A percentile compares a stretch with the other conserved stretches of the same genome.
These are phyloP conservation scores for Notiomystis cincta DNA, from an alignment of 2,113 vertebrate species.

Conservation along the genomic window DNA sequence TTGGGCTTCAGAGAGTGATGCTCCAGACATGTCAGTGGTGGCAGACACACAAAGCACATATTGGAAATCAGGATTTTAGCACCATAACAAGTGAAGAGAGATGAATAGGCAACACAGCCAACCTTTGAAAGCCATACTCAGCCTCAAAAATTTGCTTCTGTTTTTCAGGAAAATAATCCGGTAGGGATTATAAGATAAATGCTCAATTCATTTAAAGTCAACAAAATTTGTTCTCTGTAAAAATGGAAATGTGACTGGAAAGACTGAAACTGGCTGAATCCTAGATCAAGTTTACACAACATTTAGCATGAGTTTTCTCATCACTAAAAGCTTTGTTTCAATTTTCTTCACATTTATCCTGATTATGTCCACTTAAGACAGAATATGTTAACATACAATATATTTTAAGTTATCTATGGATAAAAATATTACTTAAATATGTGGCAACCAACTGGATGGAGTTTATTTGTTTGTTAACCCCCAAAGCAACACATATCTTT, in stretches of 20 bases:
- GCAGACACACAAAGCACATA: not conserved
- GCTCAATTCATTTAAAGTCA: not conserved
- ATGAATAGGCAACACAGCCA: not conserved
- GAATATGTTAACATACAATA: not conserved
- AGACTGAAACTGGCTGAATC: not conserved
- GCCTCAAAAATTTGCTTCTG: not conserved
- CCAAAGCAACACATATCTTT: not conserved
- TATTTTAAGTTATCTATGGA: not conserved
- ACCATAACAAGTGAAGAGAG: not conserved
- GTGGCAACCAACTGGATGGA: not conserved
- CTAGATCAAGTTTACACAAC: not conserved
- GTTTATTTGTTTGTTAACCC: not conserved
- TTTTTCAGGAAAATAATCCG: not conserved
- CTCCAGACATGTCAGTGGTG: fast-evolving
- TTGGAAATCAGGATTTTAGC: not conserved
- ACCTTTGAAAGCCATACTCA: not conserved
- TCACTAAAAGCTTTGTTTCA: not conserved
- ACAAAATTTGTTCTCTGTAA: not conserved
- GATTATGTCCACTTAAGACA: not conserved
- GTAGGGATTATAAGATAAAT: not conserved
- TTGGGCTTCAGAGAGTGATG: not conserved
- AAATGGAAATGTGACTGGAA: not conserved
- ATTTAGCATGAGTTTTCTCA: not conserved
- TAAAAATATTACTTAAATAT: not conserved
- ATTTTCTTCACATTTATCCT: not conserved